Percentiles rank a stretch among this genome's conserved stretches.
Conservation (phyloP, 2,888 invertebrate species). For the Ferdinandea cuprea region DNA sequence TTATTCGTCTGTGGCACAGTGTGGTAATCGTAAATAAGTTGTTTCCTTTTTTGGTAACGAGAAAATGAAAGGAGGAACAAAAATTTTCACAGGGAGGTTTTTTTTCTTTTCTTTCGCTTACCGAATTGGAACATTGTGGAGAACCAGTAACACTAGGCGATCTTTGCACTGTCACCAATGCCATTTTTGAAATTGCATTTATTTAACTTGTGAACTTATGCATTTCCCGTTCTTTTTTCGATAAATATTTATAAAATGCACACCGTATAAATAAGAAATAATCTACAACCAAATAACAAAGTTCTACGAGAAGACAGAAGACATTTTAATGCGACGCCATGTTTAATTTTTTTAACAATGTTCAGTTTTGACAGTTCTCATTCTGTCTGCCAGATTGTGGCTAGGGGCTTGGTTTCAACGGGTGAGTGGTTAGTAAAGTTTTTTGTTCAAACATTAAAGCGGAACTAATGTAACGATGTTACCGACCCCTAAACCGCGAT, state of each 20-base stretch:
- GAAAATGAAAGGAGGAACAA: slow-evolving; percentile 62
- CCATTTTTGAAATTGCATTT: slow-evolving; percentile 83
- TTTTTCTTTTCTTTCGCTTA: slow-evolving; percentile 76
- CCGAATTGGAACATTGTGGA: slow-evolving; percentile 83
- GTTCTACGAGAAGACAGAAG: slow-evolving; percentile 73
- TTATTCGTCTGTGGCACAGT: slow-evolving; percentile 24
- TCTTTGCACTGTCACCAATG: slow-evolving; percentile 89
- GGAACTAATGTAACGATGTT: background rate
- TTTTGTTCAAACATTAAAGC: background rate
- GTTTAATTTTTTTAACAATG: slow-evolving; percentile 76
- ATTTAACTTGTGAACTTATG: slow-evolving; percentile 65
- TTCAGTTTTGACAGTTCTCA: slow-evolving; percentile 55
- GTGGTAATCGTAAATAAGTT: slow-evolving; percentile 65
- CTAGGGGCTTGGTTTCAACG: slow-evolving; percentile 32
- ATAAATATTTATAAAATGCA: slow-evolving; percentile 66
- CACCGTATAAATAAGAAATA: slow-evolving; percentile 71
- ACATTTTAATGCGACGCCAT: slow-evolving; percentile 80
- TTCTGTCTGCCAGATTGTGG: slow-evolving; percentile 15
- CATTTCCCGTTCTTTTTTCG: slow-evolving; percentile 56
- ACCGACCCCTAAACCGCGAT: background rate
- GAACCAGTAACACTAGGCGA: slow-evolving; percentile 89
- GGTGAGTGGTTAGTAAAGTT: slow-evolving; percentile 3
- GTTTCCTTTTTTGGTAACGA: slow-evolving; percentile 72
- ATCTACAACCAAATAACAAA: slow-evolving; percentile 73
- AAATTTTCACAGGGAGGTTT: slow-evolving; percentile 65